Percentiles rank a stretch among this genome's conserved stretches.
Conservation (phyloP, 2,113 vertebrate genomes). For the Rhea pennata region DNA sequence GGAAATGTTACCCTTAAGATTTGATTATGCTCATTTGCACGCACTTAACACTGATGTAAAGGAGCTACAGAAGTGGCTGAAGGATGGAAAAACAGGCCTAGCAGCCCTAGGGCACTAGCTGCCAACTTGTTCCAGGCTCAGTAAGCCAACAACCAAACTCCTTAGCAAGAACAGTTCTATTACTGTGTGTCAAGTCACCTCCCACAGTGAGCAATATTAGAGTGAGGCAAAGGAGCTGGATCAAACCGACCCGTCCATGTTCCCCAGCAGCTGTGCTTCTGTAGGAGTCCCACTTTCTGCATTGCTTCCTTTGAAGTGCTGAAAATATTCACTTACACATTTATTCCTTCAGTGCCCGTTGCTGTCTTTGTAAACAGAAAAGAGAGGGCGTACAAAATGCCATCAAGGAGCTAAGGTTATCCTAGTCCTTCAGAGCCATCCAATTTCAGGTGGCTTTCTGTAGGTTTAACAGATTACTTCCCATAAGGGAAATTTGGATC, state of each 20-base stretch:
- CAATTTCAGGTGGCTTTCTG: neutral
- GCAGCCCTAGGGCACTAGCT: neutral
- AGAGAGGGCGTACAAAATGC: neutral
- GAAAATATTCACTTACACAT: neutral
- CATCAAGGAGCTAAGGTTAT: neutral
- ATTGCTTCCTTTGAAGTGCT: neutral
- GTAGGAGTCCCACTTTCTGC: neutral
- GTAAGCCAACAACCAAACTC: neutral
- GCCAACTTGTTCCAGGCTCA: no score
- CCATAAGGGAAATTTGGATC: neutral
- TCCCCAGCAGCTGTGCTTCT: neutral
- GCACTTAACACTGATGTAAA: neutral
- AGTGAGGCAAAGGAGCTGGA: neutral
- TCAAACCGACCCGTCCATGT: neutral
- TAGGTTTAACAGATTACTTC: neutral
- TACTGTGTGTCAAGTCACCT: fast-evolving
- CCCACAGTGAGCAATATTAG: fast-evolving
- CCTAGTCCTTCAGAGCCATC: neutral
- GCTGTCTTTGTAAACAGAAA: neutral
- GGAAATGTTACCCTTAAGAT: neutral
- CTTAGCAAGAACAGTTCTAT: neutral
- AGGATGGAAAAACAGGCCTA: neutral
- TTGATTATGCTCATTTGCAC: neutral
- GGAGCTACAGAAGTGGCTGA: neutral
- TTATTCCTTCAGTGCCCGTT: neutral